Conservation (phyloP, 2,113 vertebrate species). For the Trichomycterus rosablanca region DNA sequence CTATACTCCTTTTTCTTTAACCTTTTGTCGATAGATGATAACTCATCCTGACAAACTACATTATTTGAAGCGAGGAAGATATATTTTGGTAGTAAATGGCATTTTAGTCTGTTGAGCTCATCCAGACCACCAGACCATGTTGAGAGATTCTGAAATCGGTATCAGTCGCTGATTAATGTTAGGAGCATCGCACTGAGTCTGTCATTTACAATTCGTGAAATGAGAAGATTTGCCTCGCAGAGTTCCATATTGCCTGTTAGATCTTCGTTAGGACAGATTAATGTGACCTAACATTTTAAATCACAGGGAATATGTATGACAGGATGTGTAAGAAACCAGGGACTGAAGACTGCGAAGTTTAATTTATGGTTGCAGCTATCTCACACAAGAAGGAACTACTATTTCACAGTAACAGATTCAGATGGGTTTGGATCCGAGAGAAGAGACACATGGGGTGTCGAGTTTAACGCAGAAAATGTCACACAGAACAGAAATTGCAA, state of each 20-base stretch:
- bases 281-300: constrained; percentile 47
- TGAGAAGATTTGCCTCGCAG: no score
- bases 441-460: no score
- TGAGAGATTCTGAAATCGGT: constrained; percentile 46
- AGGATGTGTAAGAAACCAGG: no score
- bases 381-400: no score
- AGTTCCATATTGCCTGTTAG: constrained; percentile 33
- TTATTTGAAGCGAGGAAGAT: neutral
- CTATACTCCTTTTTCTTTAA: constrained; percentile 42
- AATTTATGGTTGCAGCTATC: no score
- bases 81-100: constrained; percentile 52
- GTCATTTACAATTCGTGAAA: neutral
- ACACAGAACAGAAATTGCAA: no score
- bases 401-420: no score
- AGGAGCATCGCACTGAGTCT: constrained; percentile 13
- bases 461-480: no score
- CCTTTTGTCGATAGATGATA: constrained; percentile 63
- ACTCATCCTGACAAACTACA: constrained; percentile 36
- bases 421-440: no score
- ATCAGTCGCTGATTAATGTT: no score
- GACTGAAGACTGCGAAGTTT: no score
- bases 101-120: constrained; percentile 56
- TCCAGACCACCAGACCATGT: constrained; percentile 37
- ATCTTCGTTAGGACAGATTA: neutral
- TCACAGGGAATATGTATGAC: constrained; percentile 60